Percentiles rank a stretch among this genome's conserved stretches.
Conservation (phyloP, 2,113 vertebrate species). For the Acrocephalus kingi region DNA sequence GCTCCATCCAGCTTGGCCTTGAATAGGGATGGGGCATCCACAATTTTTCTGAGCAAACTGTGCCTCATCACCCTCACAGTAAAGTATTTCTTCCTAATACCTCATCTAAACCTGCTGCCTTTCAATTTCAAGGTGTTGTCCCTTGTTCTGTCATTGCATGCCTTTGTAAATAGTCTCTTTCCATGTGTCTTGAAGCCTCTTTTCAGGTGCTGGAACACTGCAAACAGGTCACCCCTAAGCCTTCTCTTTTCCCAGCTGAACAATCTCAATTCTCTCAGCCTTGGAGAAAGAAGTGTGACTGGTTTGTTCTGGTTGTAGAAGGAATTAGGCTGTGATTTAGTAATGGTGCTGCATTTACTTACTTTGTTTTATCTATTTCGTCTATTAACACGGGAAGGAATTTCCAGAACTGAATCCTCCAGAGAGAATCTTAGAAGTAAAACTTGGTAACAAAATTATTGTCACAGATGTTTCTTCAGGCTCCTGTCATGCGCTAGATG, state of each 20-base stretch:
- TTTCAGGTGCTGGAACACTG: neutral
- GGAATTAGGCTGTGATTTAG: neutral
- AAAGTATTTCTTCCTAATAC: neutral
- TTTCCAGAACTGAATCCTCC: neutral
- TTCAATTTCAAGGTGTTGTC: neutral
- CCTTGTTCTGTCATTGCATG: neutral
- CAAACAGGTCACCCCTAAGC: neutral
- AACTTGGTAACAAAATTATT: neutral
- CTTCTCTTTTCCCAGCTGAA: neutral
- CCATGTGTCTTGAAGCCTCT: neutral
- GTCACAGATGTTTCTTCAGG: neutral
- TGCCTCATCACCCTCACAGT: neutral
- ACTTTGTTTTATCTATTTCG: neutral
- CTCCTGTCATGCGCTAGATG: neutral
- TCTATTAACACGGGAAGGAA: neutral
- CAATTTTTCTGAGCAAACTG: neutral
- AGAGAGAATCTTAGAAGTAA: neutral
- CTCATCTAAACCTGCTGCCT: neutral
- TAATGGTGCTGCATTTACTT: neutral
- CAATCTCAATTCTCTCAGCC: neutral
- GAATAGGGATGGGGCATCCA: neutral
- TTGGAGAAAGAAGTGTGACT: neutral
- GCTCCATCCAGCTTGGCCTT: neutral
- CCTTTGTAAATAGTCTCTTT: neutral
- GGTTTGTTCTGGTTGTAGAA: neutral